Percentiles rank a stretch among this genome's conserved stretches.
phyloP scores from a whole-genome alignment of 2,113 vertebrate genomes.

The Carassius auratus region DNA sequence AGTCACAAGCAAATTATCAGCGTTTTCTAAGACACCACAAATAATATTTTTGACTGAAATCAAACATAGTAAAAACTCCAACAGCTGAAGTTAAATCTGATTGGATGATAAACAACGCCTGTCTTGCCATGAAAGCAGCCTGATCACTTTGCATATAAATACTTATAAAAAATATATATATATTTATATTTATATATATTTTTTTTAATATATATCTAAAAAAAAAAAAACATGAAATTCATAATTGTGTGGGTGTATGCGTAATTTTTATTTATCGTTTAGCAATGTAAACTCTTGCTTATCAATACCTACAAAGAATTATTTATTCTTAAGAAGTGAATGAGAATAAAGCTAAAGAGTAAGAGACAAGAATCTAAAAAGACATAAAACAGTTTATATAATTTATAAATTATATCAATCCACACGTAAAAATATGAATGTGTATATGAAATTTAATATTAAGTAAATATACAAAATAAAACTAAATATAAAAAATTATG shows the following conservation, averaged over 20 bases:
- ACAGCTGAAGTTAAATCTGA: background rate
- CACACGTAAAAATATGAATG: background rate
- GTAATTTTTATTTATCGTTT: conserved; percentile 7
- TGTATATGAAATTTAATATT: no score
- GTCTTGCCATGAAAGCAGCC: background rate
- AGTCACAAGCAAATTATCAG: background rate
- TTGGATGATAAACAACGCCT: background rate
- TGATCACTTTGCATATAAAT: conserved; percentile 3
- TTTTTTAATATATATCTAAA: no score
- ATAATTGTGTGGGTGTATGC: background rate
- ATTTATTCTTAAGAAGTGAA: background rate
- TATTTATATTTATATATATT: no score
- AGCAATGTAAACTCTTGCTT: background rate
- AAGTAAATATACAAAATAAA: no score
- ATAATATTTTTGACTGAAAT: background rate
- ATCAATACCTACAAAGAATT: background rate
- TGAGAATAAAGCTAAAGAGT: background rate
- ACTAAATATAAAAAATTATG: no score
- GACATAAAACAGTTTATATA: background rate
- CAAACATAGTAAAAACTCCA: background rate
- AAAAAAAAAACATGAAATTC: background rate
- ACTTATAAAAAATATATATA: background rate
- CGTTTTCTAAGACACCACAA: background rate
- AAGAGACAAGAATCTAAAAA: background rate
- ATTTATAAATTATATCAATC: background rate